Conservation (phyloP, 2,797 vertebrate species). For the Fratercula arctica region DNA sequence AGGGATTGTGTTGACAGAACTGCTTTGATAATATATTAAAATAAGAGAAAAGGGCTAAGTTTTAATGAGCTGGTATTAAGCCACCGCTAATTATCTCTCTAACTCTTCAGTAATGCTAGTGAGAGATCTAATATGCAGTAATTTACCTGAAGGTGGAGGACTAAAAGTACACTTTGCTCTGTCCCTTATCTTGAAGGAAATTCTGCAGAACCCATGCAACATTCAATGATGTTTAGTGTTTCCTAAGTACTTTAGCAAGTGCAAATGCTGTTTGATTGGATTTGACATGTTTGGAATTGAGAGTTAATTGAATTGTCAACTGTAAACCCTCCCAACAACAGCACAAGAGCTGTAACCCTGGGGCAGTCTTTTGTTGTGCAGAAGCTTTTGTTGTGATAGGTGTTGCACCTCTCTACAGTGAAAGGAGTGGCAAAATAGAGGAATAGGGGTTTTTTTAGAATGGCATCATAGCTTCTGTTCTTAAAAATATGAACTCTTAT, state of each 20-base stretch:
- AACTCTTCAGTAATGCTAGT: neutral
- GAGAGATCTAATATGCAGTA: neutral
- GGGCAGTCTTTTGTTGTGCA: neutral
- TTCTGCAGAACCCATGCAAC: neutral
- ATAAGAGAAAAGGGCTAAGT: neutral
- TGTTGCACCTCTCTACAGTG: neutral
- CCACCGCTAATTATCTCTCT: slow-evolving; percentile 14
- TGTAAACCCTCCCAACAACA: slow-evolving; percentile 11
- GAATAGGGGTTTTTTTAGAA: neutral
- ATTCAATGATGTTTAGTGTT: neutral
- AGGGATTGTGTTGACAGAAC: neutral
- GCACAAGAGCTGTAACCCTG: neutral
- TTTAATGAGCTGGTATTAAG: slow-evolving; percentile 49
- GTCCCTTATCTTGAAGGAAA: slow-evolving; percentile 10
- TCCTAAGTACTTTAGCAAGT: slow-evolving; percentile 7
- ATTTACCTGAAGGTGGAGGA: neutral
- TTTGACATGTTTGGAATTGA: slow-evolving; percentile 33
- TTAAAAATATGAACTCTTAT: slow-evolving; percentile 30
- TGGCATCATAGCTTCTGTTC: neutral
- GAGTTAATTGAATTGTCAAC: slow-evolving; percentile 42
- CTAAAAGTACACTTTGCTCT: neutral
- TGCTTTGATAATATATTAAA: slow-evolving; percentile 15
- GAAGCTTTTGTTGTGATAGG: slow-evolving; percentile 3
- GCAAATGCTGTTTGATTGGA: slow-evolving; percentile 15
- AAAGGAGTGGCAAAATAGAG: neutral